These are phyloP conservation scores for Petromus typicus DNA, from an alignment of 2,113 vertebrate genomes.

Conservation along the genomic window DNA sequence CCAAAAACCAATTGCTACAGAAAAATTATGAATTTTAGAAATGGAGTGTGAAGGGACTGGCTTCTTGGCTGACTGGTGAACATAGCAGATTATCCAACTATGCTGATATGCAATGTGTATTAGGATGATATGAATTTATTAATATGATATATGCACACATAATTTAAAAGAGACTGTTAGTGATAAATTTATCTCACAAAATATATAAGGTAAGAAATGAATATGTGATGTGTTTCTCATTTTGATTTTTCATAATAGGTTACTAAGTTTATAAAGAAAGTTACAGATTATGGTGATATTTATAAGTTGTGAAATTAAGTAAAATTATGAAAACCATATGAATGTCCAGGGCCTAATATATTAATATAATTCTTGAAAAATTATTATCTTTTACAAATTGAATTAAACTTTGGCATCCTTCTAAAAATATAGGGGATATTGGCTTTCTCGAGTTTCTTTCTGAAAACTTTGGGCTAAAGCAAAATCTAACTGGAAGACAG, in stretches of 20 bases:
- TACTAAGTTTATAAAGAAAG: not conserved
- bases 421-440: not conserved
- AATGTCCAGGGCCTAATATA: not conserved
- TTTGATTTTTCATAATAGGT: not conserved
- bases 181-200: not conserved
- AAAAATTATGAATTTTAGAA: not conserved
- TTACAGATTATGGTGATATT: not conserved
- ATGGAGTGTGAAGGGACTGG: not conserved
- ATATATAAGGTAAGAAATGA: not conserved
- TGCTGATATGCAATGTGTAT: not conserved
- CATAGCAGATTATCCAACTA: not conserved
- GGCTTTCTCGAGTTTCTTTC: not conserved
- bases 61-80: not conserved
- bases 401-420: conserved; percentile 20
- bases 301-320: not conserved
- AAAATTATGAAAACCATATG: not conserved
- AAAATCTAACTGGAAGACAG: conserved; percentile 29
- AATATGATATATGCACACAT: not conserved
- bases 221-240: not conserved
- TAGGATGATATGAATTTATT: not conserved
- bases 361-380: not conserved
- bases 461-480: conserved; percentile 1
- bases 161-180: not conserved
- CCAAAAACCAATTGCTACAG: not conserved
- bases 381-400: not conserved